Evolutionary conservation across 2,797 vertebrate species (phyloP).

Genomic region (Semaprochilodus insignis): DNA sequence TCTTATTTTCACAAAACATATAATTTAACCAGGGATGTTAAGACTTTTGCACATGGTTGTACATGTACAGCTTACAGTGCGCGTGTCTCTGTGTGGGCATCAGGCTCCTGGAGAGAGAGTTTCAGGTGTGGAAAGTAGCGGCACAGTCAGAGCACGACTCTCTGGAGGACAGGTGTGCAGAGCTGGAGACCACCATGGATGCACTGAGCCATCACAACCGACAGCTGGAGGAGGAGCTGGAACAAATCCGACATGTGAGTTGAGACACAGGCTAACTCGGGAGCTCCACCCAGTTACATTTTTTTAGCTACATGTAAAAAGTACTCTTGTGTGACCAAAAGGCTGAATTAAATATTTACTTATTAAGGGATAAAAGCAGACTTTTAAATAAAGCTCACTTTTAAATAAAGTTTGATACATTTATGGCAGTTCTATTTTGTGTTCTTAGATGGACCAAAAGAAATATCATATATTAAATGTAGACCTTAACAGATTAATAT

Average conservation of each 20-base stretch:
- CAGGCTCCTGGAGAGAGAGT: conserved; percentile 83
- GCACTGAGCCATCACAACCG: conserved; percentile 75
- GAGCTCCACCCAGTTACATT: no score
- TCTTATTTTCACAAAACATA: no score
- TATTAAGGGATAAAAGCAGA: no score
- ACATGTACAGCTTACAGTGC: no score
- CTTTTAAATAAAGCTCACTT: no score
- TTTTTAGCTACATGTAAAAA: no score
- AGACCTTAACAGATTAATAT: neutral
- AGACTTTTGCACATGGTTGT: no score
- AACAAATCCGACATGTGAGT: conserved; percentile 68
- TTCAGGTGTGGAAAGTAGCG: conserved; percentile 77
- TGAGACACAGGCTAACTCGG: neutral
- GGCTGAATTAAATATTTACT: no score
- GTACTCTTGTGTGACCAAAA: no score
- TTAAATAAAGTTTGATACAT: no score
- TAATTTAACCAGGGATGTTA: no score
- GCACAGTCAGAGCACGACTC: conserved; percentile 76
- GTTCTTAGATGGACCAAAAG: neutral
- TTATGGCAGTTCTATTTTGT: no score
- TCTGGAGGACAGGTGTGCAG: conserved; percentile 79
- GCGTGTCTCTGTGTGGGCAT: conserved; percentile 30
- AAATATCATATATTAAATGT: neutral
- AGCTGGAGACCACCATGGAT: conserved; percentile 82
- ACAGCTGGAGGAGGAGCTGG: conserved; percentile 73